phyloP scores from a whole-genome alignment of 2,113 vertebrate genomes.

The Vulpes lagopus region DNA sequence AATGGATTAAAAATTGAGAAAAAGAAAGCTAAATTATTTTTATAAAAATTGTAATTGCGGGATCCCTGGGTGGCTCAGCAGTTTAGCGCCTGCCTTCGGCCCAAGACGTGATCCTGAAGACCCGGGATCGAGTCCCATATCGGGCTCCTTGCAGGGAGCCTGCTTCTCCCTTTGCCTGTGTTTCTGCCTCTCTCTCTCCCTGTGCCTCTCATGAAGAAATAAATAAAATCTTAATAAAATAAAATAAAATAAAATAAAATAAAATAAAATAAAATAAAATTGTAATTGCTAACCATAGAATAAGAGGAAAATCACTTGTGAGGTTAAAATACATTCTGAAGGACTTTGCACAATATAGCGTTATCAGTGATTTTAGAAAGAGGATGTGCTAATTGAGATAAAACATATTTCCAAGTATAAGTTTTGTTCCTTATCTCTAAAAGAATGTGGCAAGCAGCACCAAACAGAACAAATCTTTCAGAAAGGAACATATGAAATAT shows the following conservation, averaged over 20 bases:
- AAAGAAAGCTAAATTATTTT: conserved; percentile 12
- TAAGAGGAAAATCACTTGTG: conserved; percentile 21
- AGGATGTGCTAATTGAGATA: conserved; percentile 15
- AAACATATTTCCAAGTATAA: conserved; percentile 32
- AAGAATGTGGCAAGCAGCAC: conserved; percentile 3
- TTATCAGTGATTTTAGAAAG: background rate
- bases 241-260: background rate
- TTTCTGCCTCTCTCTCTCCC: too few species aligned
- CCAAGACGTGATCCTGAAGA: too few species aligned
- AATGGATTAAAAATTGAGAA: background rate
- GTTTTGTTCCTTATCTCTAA: conserved; percentile 41
- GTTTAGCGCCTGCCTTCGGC: too few species aligned
- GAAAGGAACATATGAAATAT: conserved; percentile 8
- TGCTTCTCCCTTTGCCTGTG: too few species aligned
- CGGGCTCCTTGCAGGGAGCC: too few species aligned
- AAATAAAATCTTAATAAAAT: background rate
- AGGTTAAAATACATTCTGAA: conserved; percentile 32
- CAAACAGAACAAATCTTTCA: background rate
- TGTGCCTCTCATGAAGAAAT: too few species aligned
- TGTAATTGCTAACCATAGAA: background rate
- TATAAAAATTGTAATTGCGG: background rate
- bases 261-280: background rate
- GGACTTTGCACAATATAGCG: background rate
- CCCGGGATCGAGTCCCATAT: too few species aligned
- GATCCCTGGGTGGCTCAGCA: too few species aligned